A percentile compares a stretch with the other conserved stretches of the same genome.
phyloP scores from a whole-genome alignment of 2,797 vertebrate genomes.

The Oceanodroma leucorhoa region DNA sequence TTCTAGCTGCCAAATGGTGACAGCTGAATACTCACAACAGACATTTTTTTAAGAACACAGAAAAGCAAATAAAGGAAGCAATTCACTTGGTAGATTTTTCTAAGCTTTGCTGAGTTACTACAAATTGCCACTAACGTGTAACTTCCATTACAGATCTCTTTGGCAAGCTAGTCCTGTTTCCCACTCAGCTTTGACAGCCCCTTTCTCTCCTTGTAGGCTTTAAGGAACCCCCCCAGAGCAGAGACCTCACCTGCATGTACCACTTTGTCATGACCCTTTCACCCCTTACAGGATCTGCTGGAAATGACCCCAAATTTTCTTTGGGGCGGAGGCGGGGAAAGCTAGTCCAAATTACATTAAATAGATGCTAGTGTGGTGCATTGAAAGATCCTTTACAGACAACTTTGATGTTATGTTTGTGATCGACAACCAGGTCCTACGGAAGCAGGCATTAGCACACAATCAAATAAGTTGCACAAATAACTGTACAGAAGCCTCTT shows the following conservation, averaged over 20 bases:
- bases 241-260: not conserved
- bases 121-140: not conserved
- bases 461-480: not conserved
- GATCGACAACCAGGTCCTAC: not conserved
- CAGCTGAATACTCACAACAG: not conserved
- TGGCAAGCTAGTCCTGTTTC: not conserved
- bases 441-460: not conserved
- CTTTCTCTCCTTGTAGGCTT: not conserved
- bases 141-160: not conserved
- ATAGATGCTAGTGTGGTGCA: not conserved
- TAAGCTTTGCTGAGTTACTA: not conserved
- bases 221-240: not conserved
- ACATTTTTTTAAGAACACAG: not conserved
- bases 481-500: not conserved
- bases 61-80: not conserved
- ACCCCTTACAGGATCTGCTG: not conserved
- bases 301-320: not conserved
- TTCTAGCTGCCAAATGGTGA: not conserved
- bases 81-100: not conserved
- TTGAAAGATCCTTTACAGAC: not conserved
- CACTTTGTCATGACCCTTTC: not conserved
- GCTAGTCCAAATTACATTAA: not conserved
- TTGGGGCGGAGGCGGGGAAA: fast-evolving
- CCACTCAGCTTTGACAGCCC: not conserved
- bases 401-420: not conserved